Evolutionary conservation across 2,888 invertebrate species (phyloP).

Genomic region (Lamproptera curius): DNA sequence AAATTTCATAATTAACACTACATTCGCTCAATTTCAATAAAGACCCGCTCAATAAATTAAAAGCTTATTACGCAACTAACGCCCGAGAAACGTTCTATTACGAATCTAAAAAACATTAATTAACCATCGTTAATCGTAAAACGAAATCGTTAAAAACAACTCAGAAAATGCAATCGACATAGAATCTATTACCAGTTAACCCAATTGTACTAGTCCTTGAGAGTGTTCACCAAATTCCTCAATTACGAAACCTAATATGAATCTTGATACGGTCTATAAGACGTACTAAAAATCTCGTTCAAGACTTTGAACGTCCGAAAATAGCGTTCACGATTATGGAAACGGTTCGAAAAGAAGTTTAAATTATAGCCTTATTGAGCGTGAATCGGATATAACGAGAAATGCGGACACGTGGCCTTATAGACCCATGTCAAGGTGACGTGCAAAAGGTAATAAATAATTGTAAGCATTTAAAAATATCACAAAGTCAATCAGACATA

Average conservation of each 20-base stretch:
- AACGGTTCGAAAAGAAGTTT: not conserved
- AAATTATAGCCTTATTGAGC: not conserved
- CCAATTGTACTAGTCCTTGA: conserved; percentile 12
- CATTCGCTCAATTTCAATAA: not conserved
- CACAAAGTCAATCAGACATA: too few species aligned
- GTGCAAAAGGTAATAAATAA: too few species aligned
- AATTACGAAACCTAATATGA: conserved; percentile 11
- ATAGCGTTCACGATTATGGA: not conserved
- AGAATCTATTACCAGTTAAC: conserved; percentile 7
- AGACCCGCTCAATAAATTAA: not conserved
- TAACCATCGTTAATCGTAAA: not conserved
- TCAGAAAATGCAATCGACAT: not conserved
- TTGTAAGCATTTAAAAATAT: too few species aligned
- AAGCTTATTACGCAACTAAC: not conserved
- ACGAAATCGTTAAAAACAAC: not conserved
- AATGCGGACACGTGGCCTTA: conserved; percentile 10
- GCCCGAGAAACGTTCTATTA: not conserved
- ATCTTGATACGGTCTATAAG: conserved; percentile 4
- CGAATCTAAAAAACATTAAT: not conserved
- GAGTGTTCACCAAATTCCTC: conserved; percentile 9
- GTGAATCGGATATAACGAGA: conserved; percentile 8
- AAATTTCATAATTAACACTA: not conserved
- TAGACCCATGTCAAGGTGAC: conserved; percentile 8
- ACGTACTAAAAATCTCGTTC: conserved; percentile 7
- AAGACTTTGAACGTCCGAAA: conserved; percentile 2